These are phyloP conservation scores for Passerculus sandwichensis DNA, from an alignment of 2,797 vertebrate species.

Conservation along the genomic window DNA sequence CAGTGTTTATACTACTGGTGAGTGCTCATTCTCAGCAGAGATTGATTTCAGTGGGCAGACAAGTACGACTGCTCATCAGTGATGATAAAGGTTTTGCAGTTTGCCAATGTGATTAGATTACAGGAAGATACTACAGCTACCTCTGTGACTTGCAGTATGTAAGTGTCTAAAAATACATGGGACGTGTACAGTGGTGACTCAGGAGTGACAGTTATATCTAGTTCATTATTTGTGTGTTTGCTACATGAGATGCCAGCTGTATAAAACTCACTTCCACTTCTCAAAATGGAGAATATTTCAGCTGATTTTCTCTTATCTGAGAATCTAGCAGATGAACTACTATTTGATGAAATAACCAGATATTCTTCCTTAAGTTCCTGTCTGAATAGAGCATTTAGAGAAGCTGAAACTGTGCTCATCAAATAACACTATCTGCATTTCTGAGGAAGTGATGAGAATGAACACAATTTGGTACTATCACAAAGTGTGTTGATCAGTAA, in stretches of 20 bases:
- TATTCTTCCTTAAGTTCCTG: constrained; percentile 56
- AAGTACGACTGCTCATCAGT: constrained; percentile 9
- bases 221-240: constrained; percentile 51
- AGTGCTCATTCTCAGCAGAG: background rate
- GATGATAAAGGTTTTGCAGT: constrained; percentile 28
- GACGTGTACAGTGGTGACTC: constrained; percentile 26
- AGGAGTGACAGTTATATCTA: constrained; percentile 38
- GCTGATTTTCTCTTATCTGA: constrained; percentile 57
- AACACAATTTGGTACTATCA: background rate
- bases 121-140: background rate
- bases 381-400: constrained; percentile 53
- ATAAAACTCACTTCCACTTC: constrained; percentile 34
- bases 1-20: background rate
- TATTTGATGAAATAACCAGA: constrained; percentile 57
- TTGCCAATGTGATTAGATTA: constrained; percentile 31
- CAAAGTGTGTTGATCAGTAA: background rate
- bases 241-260: constrained; percentile 42
- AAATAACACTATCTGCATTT: constrained; percentile 44
- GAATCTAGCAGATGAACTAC: constrained; percentile 39
- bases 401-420: constrained; percentile 43
- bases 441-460: constrained; percentile 6
- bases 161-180: constrained; percentile 30
- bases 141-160: background rate
- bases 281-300: constrained; percentile 36
- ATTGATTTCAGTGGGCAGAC: constrained; percentile 9